Percentiles rank a stretch among this genome's conserved stretches.
phyloP scores from a whole-genome alignment of 2,113 vertebrate species.

The Chloropsis hardwickii region DNA sequence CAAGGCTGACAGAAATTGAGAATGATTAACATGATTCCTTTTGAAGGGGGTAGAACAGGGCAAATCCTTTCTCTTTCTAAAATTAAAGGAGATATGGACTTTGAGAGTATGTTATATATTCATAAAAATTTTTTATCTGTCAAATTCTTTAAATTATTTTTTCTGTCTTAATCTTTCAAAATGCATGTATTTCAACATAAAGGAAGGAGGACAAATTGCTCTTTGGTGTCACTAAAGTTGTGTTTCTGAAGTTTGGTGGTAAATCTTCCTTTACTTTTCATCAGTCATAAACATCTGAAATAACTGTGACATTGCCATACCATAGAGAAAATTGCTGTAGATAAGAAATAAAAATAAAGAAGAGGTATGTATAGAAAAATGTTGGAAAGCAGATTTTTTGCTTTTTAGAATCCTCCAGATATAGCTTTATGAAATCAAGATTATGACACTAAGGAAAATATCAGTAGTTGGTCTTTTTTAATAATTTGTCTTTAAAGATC shows the following conservation, averaged over 20 bases:
- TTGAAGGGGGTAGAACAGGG: not conserved
- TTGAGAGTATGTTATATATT: not conserved
- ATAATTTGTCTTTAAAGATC: not conserved
- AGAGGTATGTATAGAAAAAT: fast-evolving
- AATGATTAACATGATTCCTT: not conserved
- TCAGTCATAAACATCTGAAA: not conserved
- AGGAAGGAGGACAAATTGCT: not conserved
- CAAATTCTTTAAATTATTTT: not conserved
- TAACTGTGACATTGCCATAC: not conserved
- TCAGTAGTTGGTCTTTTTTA: fast-evolving
- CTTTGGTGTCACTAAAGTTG: not conserved
- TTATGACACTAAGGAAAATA: not conserved
- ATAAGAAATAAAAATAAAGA: not conserved
- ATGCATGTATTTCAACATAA: not conserved
- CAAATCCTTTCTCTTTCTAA: not conserved
- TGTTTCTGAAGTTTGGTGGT: not conserved
- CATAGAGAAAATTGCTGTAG: not conserved
- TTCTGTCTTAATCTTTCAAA: not conserved
- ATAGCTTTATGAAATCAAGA: not conserved
- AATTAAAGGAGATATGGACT: not conserved
- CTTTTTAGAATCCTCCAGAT: not conserved
- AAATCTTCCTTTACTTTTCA: not conserved
- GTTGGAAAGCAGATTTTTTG: not conserved
- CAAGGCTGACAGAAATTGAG: not conserved
- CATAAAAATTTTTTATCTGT: not conserved